Base-by-base conservation (phyloP, 2,113 vertebrate genomes). In the Pao palembangensis region DNA sequence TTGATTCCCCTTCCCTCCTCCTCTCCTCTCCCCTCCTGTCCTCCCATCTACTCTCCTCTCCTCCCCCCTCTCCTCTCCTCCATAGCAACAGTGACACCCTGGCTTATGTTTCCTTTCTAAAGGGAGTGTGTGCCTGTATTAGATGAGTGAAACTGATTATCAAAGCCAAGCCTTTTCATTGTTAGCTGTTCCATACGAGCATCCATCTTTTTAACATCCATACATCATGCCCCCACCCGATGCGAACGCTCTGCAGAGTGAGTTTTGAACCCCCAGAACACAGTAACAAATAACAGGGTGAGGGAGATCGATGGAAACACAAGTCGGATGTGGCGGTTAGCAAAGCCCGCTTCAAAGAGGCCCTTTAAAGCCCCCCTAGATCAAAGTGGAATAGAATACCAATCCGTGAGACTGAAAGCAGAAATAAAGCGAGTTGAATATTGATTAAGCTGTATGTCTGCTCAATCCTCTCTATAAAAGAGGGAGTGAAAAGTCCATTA, bases 321-420 rank as follows among this genome's bases (percentile, higher is more conserved):
- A 83, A 90, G 87, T 90, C 79, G 79, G 88, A 89, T 85, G 82
- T 87, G 78, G 81, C 81, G 76, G 86, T 85, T 87, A 78, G 85
- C 84, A 88, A 87, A 88, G 85, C 86, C 69, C 68, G 82, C 90
- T 91, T 92, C 90, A 91, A 91, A 91, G 85, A 76, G 42, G 71
- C 75, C 75, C 83, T 90, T 88, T 87, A 88, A 85, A 84, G 64
- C 78, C 63, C 76, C 81, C 61, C 58, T 58, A 81, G 87, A 92
- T 91, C 88, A 92, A 92, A 91, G 88, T 58, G 56, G 64, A 84
- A 67, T 46, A 55, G 61, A 85, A 84, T 85, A 77, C 67, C 85
- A 85, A 87, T 90, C 88, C 85, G 80, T 81, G 78, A 85, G 84
- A 88, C 85, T 85, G 85, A 82, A 19, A 75, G 64, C 31, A 57